Evolutionary conservation across 2,797 vertebrate genomes (phyloP).

Genomic region (Dermochelys coriacea): DNA sequence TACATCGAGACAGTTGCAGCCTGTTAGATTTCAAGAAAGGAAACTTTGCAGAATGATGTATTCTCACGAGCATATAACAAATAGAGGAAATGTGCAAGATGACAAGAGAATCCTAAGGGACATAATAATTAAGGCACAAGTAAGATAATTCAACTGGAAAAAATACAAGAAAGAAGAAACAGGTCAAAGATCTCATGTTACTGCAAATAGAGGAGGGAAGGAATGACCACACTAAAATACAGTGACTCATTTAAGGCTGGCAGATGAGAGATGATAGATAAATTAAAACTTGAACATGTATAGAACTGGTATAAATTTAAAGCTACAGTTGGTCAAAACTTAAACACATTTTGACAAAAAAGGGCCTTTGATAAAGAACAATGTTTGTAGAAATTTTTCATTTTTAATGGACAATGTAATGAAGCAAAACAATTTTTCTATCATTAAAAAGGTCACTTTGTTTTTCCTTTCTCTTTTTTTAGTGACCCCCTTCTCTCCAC

Average conservation of each 20-base stretch:
- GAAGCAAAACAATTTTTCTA: neutral
- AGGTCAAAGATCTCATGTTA: neutral
- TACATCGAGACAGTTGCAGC: neutral
- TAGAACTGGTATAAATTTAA: neutral
- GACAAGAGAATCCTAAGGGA: neutral
- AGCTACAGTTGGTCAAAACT: neutral
- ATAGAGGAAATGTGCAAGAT: neutral
- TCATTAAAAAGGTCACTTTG: neutral
- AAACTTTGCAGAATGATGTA: neutral
- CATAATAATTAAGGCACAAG: neutral
- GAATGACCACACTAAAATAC: neutral
- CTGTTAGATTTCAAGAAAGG: neutral
- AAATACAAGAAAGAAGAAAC: neutral
- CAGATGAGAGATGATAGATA: neutral
- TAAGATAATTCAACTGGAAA: neutral
- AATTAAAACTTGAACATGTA: neutral
- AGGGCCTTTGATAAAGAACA: neutral
- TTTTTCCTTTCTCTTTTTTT: neutral
- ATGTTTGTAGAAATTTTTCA: neutral
- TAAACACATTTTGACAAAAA: neutral
- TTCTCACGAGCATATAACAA: neutral
- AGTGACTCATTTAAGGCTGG: neutral
- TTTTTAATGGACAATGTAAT: neutral
- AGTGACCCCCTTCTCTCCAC: too few relatives aligned
- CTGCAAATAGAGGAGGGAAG: neutral